These are phyloP conservation scores for Calyptomena viridis DNA, from an alignment of 2,113 vertebrate species.

Conservation along the genomic window DNA sequence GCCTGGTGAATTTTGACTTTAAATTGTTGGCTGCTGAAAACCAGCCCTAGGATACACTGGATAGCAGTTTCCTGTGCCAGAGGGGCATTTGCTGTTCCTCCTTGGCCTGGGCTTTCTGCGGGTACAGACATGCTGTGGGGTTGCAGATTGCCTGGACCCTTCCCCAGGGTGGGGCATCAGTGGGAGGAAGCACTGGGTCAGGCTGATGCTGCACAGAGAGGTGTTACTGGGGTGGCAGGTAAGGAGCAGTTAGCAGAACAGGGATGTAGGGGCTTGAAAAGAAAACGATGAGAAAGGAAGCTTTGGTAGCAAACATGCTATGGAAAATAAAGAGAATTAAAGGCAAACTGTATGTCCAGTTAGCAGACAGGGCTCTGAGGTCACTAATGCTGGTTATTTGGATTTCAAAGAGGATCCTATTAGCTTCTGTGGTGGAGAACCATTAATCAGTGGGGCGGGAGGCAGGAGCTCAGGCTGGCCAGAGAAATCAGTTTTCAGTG, in stretches of 20 bases:
- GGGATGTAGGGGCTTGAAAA: not conserved
- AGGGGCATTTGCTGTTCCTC: not conserved
- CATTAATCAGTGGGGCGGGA: slow-evolving; percentile 27
- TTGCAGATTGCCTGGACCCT: not conserved
- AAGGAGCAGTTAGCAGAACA: not conserved
- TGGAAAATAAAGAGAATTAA: not conserved
- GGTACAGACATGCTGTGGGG: not conserved
- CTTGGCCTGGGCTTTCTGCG: not conserved
- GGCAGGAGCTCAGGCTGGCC: slow-evolving; percentile 15
- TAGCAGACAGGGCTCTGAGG: slow-evolving; percentile 23
- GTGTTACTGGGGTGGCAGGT: not conserved
- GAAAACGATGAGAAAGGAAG: not conserved
- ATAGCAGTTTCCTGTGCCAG: not conserved
- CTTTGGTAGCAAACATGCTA: not conserved
- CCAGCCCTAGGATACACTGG: not conserved
- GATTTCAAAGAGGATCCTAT: slow-evolving; percentile 51
- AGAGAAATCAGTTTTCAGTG: slow-evolving; percentile 28
- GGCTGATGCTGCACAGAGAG: not conserved
- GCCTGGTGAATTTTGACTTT: not conserved
- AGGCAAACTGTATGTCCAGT: not conserved
- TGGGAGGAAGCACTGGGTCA: not conserved
- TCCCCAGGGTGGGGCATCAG: accelerated
- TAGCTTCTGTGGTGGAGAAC: not conserved
- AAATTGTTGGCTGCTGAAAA: slow-evolving; percentile 28
- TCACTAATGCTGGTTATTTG: slow-evolving; percentile 44